A percentile compares a stretch with the other conserved stretches of the same genome.
Conservation (phyloP, 2,797 vertebrate genomes). For the Alosa sapidissima region DNA sequence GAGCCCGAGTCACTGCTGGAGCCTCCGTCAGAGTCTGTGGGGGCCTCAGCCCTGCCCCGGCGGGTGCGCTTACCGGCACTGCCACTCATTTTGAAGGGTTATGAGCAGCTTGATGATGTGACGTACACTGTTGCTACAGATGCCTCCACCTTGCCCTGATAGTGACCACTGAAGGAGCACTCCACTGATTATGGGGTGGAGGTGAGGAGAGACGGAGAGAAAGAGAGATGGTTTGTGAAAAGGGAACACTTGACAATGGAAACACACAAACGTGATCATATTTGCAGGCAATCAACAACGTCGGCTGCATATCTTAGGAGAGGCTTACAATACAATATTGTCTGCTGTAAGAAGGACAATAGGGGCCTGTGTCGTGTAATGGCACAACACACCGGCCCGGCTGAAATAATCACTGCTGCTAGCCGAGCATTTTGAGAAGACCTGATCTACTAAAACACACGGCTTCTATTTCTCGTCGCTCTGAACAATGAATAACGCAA, state of each 20-base stretch:
- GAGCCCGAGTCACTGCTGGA: not conserved
- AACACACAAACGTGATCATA: constrained; percentile 17
- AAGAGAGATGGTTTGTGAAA: not conserved
- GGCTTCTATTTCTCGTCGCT: not conserved
- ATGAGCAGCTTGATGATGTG: not conserved
- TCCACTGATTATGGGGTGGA: not conserved
- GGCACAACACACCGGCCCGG: constrained; percentile 17
- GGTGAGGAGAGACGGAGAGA: not conserved
- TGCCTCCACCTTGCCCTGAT: not conserved
- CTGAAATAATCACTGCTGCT: not conserved
- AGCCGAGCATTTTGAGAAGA: not conserved
- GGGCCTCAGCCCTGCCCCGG: not conserved
- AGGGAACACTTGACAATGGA: constrained; percentile 15
- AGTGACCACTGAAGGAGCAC: not conserved
- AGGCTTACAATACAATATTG: constrained; percentile 23
- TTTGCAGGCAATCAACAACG: constrained; percentile 10
- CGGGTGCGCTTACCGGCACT: not conserved
- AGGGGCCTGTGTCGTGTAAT: constrained; percentile 19
- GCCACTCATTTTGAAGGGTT: not conserved
- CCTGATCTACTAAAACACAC: not conserved
- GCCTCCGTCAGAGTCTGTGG: constrained; percentile 3
- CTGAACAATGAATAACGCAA: not conserved
- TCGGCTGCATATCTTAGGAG: constrained; percentile 15
- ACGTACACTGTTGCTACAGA: not conserved
- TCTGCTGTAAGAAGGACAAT: constrained; percentile 8